Percentiles rank a stretch among this genome's conserved stretches.
Evolutionary conservation across 2,888 invertebrate species (phyloP).

Genomic region (Atethmia centrago): DNA sequence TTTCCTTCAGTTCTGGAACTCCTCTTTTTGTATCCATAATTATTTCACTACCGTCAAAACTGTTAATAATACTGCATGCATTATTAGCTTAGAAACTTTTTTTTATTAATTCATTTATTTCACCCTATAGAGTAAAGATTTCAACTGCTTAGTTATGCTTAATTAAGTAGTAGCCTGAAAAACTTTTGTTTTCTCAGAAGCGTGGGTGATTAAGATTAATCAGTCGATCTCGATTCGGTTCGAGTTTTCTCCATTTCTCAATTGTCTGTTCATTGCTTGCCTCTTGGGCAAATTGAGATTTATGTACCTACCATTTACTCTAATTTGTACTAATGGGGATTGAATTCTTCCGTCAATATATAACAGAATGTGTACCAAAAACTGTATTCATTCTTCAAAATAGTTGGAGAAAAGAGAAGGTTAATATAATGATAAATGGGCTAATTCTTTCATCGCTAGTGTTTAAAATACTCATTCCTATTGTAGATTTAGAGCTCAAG

Average conservation of each 20-base stretch:
- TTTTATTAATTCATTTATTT: too few species aligned
- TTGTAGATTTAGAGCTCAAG: background rate
- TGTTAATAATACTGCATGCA: too few species aligned
- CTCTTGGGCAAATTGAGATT: constrained; percentile 18
- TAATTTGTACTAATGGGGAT: constrained; percentile 3
- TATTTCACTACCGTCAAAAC: too few species aligned
- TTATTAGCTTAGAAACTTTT: too few species aligned
- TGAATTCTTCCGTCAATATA: background rate
- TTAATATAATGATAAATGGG: background rate
- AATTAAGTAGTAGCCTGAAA: constrained; percentile 6
- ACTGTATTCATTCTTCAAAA: background rate
- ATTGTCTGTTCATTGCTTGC: constrained; percentile 26
- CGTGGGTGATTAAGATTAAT: constrained; percentile 35
- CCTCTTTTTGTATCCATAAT: too few species aligned
- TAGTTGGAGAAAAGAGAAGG: background rate
- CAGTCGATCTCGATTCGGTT: constrained; percentile 34
- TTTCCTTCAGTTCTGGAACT: too few species aligned
- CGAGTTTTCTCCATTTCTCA: constrained; percentile 9
- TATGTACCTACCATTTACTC: background rate
- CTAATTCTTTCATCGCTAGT: background rate
- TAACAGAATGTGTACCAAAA: background rate
- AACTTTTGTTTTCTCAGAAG: constrained; percentile 10
- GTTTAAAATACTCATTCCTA: background rate
- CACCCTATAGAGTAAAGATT: background rate
- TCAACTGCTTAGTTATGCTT: background rate